Evolutionary conservation across 2,113 vertebrate genomes (phyloP).

Genomic region (Fulmarus glacialis): DNA sequence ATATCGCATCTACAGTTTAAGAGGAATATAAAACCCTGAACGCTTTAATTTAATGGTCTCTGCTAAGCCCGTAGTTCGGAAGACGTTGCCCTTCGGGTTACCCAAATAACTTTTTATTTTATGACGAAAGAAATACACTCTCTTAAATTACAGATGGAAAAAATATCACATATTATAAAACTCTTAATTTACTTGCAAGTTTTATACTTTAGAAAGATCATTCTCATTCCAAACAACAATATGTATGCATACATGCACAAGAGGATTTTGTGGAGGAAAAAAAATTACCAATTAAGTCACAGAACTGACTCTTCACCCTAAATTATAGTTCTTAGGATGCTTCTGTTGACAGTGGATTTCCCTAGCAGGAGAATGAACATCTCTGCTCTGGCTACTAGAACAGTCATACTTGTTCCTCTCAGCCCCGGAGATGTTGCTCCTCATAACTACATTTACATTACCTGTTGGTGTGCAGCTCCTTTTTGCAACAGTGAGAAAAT

Average conservation of each 20-base stretch:
- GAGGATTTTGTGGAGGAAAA: neutral
- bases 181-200: neutral
- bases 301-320: neutral
- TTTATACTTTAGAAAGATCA: neutral
- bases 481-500: neutral
- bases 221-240: neutral
- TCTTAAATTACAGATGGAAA: neutral
- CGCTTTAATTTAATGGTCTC: constrained; percentile 49
- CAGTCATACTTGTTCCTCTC: neutral
- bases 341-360: neutral
- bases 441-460: neutral
- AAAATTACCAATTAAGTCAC: neutral
- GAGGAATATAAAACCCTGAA: constrained; percentile 38
- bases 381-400: neutral
- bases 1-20: constrained; percentile 25
- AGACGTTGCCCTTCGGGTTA: constrained; percentile 25
- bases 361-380: neutral
- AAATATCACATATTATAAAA: neutral
- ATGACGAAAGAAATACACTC: neutral
- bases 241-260: neutral
- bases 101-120: neutral
- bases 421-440: neutral
- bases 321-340: neutral
- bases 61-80: neutral
- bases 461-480: neutral